These are phyloP conservation scores for Sterna hirundo DNA, from an alignment of 2,113 vertebrate genomes.

Conservation along the genomic window DNA sequence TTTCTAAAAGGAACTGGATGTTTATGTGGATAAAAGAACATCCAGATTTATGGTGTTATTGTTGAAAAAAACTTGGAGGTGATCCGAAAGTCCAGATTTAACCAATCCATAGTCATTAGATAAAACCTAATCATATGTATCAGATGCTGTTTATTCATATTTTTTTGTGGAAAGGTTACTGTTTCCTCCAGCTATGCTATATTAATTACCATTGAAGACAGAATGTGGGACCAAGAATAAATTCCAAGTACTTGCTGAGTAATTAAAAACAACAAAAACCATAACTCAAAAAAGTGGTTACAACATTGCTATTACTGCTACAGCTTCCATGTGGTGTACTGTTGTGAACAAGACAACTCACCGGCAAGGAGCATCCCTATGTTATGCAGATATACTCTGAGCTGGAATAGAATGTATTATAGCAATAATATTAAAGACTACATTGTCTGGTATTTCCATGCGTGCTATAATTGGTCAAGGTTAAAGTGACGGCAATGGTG, in stretches of 20 bases:
- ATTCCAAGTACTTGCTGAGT: not conserved
- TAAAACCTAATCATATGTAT: not conserved
- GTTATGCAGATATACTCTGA: not conserved
- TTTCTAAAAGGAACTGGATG: not conserved
- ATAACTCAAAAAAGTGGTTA: not conserved
- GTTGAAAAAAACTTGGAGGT: not conserved
- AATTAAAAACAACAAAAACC: not conserved
- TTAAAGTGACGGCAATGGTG: not conserved
- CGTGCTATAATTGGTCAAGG: not conserved
- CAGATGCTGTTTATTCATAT: not conserved
- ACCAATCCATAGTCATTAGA: not conserved
- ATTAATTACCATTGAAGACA: not conserved
- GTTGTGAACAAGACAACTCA: not conserved
- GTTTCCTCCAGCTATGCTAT: not conserved
- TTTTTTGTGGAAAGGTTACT: not conserved
- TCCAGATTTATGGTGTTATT: not conserved
- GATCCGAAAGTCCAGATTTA: not conserved
- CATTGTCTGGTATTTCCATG: not conserved
- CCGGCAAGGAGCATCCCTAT: not conserved
- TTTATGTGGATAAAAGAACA: not conserved
- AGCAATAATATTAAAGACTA: not conserved
- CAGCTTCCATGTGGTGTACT: fast-evolving
- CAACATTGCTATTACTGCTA: not conserved
- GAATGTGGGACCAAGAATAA: not conserved
- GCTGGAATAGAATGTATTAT: not conserved